Evolutionary conservation across 2,113 vertebrate species (phyloP), one percentile per base, ranked within the genome.

Genomic region (Oryzias curvinotus): DNA sequence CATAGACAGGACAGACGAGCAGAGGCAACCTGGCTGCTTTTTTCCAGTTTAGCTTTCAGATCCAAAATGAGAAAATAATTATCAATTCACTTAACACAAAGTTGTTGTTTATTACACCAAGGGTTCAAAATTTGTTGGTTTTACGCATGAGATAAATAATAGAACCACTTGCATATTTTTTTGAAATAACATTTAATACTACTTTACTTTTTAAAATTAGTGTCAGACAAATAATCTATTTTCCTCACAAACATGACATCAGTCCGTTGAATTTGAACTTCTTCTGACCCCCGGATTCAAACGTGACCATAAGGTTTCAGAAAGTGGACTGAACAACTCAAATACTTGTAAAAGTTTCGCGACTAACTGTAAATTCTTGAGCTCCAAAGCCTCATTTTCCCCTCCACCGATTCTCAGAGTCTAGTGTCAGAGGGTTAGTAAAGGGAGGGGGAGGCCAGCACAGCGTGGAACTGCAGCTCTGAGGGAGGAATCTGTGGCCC

Each of bases 321-420:
- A 84, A 90, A 93, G 87, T 92, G 86, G 81, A 83, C 76, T 75
- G 81, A 85, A 82, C 87, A 90, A 85, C 85, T 90, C 88, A 86
- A 87, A 92, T 93, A 94, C 93, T 93, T 94, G 90, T 85, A 92
- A 93, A 91, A 92, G 90, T 92, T 87, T 92, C 90, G 80, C 86
- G 88, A 87, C 88, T 88, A 90, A 91, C 86, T 92, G 88, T 90
- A 90, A 90, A 91, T 92, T 91, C 89, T 91, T 89, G 78, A 83
- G 82, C 77, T 87, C 88, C 86, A 87, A 90, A 90, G 86, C 80
- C 78, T 84, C 73, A 82, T 91, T 91, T 90, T 87, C 84, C 77
- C 85, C 86, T 83, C 80, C 74, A 80, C 77, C 75, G 80, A 83
- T 68, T 86, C 86, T 83, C 82, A 78, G 83, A 85, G 84, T 80